Evolutionary conservation across 1,140 invertebrate species (phyloP).

Genomic region (Oryctes rhinoceros): DNA sequence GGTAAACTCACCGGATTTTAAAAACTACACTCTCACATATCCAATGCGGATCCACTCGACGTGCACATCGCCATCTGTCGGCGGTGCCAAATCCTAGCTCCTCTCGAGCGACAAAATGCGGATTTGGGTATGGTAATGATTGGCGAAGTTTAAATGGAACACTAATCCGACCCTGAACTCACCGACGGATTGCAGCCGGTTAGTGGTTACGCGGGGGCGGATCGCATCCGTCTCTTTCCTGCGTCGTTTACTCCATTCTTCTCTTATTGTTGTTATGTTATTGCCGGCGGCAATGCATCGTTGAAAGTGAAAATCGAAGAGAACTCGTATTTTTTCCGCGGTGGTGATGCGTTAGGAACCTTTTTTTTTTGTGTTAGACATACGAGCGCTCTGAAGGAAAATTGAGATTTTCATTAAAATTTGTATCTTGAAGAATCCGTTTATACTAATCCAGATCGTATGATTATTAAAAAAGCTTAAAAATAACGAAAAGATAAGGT

Average conservation of each 20-base stretch:
- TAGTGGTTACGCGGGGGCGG: not conserved
- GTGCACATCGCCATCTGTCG: not conserved
- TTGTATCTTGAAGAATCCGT: too few species aligned
- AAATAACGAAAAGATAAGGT: too few species aligned
- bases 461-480: too few species aligned
- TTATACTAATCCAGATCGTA: too few species aligned
- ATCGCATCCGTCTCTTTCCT: not conserved
- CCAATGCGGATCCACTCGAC: too few species aligned
- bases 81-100: not conserved
- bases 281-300: too few species aligned
- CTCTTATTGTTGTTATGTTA: not conserved
- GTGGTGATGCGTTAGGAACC: not conserved
- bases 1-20: too few species aligned
- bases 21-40: too few species aligned
- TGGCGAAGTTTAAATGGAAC: slow-evolving; percentile 13
- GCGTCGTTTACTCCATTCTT: not conserved
- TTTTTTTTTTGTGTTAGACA: not conserved
- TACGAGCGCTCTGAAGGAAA: too few species aligned
- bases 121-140: slow-evolving; percentile 15
- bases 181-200: not conserved
- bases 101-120: not conserved
- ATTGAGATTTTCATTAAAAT: too few species aligned
- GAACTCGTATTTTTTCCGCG: not conserved
- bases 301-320: not conserved
- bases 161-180: not conserved